These are phyloP conservation scores for Strigops habroptila DNA, from an alignment of 2,113 vertebrate genomes.

Conservation along the genomic window DNA sequence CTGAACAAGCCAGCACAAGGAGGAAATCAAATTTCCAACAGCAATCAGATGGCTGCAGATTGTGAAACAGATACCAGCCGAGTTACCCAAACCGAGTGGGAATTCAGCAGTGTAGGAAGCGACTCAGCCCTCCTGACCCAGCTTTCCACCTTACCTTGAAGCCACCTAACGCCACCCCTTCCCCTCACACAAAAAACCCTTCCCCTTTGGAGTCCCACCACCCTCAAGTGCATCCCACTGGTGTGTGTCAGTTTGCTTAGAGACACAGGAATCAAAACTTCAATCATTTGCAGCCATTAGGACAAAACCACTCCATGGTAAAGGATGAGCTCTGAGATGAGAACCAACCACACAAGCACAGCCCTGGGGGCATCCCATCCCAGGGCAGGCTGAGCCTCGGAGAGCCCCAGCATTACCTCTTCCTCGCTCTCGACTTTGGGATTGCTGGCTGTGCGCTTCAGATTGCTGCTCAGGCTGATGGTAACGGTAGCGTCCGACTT, in stretches of 20 bases:
- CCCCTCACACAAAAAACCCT: not conserved
- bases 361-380: not conserved
- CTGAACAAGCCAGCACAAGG: not conserved
- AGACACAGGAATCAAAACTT: too few relatives aligned
- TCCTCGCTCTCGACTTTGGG: conserved; percentile 95
- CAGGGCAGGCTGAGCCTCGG: not conserved
- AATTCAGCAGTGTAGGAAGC: not conserved
- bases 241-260: accelerated
- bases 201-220: not conserved
- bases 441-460: conserved; percentile 95
- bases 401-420: conserved; percentile 74
- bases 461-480: conserved; percentile 91
- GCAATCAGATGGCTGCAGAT: not conserved
- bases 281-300: not conserved
- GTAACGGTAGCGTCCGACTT: conserved; percentile 93
- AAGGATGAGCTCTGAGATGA: not conserved
- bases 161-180: not conserved
- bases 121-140: not conserved
- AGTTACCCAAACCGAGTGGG: not conserved
- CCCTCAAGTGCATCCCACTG: accelerated
- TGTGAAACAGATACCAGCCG: not conserved
- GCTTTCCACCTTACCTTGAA: not conserved
- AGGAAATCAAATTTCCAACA: not conserved
- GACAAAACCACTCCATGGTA: not conserved
- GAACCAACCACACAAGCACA: accelerated